A percentile compares a stretch with the other conserved stretches of the same genome.
Conservation (phyloP, 2,888 invertebrate species). For the Harmothoe impar region DNA sequence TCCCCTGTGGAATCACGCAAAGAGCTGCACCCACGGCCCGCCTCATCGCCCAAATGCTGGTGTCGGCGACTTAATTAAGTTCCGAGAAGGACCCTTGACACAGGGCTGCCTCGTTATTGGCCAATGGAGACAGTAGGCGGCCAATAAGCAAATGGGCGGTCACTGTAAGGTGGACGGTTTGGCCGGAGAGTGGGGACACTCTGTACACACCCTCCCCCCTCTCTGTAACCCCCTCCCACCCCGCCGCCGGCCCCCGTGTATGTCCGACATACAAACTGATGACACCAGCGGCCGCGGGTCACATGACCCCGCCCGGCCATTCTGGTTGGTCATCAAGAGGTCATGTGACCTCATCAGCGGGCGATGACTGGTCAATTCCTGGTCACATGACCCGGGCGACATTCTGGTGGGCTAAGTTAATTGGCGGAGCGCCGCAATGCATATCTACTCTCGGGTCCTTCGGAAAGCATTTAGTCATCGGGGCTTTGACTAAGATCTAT, state of each 20-base stretch:
- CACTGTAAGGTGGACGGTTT: constrained; percentile 36
- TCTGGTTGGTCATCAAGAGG: constrained; percentile 61
- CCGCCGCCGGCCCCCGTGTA: not conserved
- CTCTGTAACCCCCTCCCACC: not conserved
- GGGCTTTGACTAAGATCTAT: constrained; percentile 50
- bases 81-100: constrained; percentile 57
- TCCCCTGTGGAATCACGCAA: constrained; percentile 62
- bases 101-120: constrained; percentile 48
- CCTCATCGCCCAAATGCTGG: constrained; percentile 50
- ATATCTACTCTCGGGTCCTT: constrained; percentile 56
- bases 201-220: not conserved
- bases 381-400: constrained; percentile 59
- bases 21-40: not conserved
- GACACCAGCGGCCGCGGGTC: constrained; percentile 56
- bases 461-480: constrained; percentile 60
- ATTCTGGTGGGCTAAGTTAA: constrained; percentile 60
- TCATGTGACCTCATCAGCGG: constrained; percentile 60
- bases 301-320: constrained; percentile 56
- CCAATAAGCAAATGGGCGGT: constrained; percentile 61
- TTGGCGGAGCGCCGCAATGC: constrained; percentile 59
- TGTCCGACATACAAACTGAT: constrained; percentile 61
- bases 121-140: constrained; percentile 54
- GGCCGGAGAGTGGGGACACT: not conserved
- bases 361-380: constrained; percentile 61
- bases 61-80: constrained; percentile 51